These are phyloP conservation scores for Pterostichus madidus DNA, from an alignment of 2,888 invertebrate genomes.

Conservation along the genomic window DNA sequence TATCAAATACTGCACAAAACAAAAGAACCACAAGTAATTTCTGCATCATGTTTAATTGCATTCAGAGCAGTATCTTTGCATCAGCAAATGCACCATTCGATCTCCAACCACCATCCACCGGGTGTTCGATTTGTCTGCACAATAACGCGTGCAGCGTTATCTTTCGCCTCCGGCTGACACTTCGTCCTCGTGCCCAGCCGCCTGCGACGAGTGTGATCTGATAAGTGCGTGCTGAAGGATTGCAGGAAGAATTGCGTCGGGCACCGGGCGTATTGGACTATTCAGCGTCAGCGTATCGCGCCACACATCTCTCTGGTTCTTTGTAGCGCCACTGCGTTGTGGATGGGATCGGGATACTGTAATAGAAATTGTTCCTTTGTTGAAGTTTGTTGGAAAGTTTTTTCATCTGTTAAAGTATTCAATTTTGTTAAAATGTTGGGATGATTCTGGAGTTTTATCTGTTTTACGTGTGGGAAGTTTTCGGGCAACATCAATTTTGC, in stretches of 20 bases:
- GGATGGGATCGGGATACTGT: not conserved
- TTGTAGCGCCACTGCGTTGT: not conserved
- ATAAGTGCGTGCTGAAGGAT: constrained; percentile 58
- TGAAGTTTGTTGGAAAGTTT: constrained; percentile 19
- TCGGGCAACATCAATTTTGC: not conserved
- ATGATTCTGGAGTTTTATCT: constrained; percentile 9
- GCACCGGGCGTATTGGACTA: constrained; percentile 50
- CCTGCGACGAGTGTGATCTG: constrained; percentile 36
- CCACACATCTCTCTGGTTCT: constrained; percentile 7
- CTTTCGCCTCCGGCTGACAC: not conserved
- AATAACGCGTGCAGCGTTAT: constrained; percentile 8
- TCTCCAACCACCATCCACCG: not conserved
- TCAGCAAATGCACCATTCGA: too few species aligned
- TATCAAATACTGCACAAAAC: too few species aligned
- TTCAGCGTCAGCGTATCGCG: constrained; percentile 37
- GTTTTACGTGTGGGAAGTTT: constrained; percentile 24
- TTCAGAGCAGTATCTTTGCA: too few species aligned
- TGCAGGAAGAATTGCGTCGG: constrained; percentile 54
- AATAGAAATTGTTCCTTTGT: constrained; percentile 46
- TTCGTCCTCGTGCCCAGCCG: not conserved
- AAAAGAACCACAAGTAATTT: too few species aligned
- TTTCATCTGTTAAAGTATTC: constrained; percentile 48
- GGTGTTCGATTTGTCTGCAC: constrained; percentile 3
- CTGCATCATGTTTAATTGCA: too few species aligned
- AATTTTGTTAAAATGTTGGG: constrained; percentile 41